Evolutionary conservation across 2,113 vertebrate species (phyloP).

Genomic region (Microcebus jonahi): DNA sequence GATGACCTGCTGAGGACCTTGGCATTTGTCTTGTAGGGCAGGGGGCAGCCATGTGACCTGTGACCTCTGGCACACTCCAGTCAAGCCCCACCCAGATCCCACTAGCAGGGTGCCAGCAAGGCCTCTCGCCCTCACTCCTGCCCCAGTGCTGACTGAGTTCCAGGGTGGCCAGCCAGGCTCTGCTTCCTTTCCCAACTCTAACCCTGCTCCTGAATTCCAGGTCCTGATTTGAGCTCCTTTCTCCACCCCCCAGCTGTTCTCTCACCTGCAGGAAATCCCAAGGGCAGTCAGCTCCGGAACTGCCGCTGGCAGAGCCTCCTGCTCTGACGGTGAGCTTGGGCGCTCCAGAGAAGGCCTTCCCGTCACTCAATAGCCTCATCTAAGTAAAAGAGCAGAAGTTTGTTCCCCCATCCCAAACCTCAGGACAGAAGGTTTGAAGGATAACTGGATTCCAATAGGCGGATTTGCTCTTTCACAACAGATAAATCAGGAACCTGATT

Average conservation of each 20-base stretch:
- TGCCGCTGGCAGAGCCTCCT: neutral
- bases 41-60: accelerated
- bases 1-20: neutral
- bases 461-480: neutral
- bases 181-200: neutral
- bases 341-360: neutral
- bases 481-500: neutral
- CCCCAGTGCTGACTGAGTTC: neutral
- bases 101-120: too few relatives aligned
- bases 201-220: neutral
- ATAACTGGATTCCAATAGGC: neutral
- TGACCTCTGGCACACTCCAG: neutral
- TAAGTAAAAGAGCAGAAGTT: neutral
- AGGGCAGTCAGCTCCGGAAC: neutral
- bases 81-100: neutral
- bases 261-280: neutral
- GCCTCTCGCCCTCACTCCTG: neutral
- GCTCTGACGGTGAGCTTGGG: neutral
- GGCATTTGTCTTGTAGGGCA: neutral
- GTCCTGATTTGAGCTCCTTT: neutral
- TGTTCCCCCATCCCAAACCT: neutral
- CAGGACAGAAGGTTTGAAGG: neutral
- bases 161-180: neutral
- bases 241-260: neutral
- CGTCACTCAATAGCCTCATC: neutral